Base-by-base conservation (phyloP, 1,140 invertebrate genomes). In the Harlomillsia oculata region DNA sequence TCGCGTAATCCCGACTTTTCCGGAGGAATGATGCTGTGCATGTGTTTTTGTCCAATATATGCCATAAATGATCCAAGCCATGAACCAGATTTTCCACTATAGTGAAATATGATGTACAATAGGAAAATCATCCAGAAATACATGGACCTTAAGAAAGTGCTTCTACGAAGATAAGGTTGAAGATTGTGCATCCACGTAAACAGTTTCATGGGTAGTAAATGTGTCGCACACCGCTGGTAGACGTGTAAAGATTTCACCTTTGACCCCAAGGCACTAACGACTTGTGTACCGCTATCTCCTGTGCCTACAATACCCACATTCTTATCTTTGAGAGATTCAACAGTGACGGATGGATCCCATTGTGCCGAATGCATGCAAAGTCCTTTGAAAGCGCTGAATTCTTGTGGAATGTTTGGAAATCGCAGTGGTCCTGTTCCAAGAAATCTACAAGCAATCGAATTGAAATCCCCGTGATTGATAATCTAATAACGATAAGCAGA, bases 271-370 rank as follows among this genome's bases (percentile, higher is more conserved):
- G 28, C 37, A 25, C 57, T 54, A 34, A 64, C 58, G 5, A 64
- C 45, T 52, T 64, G 62, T 13, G 58, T 39, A 1, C 54, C 58
- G 55, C 50, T 60, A 3, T 54, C 34, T 5, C 62, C 62, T 23
- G 40, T 60, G 3, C 58, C 58, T 13, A 64, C 39, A 2, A 64
- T 41, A 5, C 46, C 62, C 14, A 60, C 62, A 9, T 14, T 21
- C 40, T 53, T 40, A 3, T 30, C 59, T 23, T 28, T 43, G 37
- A 53, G n/a, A 14, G 60, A 21, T n/a, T 51, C 40, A 20, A 60
- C 28, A 5, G 23, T 21, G n/a, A n/a, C n/a, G n/a, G n/a, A n/a
- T 1, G 28, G 9, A 28, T 64, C 43, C 62, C 62, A 64, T 32
- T 44, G 2, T 8, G 51, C 46, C 4, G 60, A 51, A 34, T 57